These are phyloP conservation scores for Pituophis catenifer DNA, from an alignment of 2,113 vertebrate species.

Conservation along the genomic window DNA sequence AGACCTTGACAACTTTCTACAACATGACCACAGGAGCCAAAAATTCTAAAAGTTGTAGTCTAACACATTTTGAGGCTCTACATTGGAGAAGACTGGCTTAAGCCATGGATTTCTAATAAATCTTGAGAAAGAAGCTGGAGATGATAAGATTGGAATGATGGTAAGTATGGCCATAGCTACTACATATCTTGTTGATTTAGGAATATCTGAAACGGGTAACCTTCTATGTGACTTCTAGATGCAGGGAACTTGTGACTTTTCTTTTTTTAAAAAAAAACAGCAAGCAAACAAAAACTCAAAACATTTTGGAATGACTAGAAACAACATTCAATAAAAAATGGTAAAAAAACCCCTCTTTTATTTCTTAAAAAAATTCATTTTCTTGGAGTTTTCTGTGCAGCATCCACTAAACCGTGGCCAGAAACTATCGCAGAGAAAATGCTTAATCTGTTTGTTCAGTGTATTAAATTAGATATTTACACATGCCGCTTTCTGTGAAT, in stretches of 20 bases:
- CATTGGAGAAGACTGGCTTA: background rate
- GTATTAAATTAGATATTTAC: constrained; percentile 62
- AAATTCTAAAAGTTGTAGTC: background rate
- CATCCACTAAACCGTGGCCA: constrained; percentile 43
- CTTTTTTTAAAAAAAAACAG: background rate
- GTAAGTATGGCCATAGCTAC: background rate
- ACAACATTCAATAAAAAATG: background rate
- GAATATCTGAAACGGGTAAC: background rate
- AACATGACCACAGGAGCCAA: background rate
- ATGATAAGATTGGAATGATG: background rate
- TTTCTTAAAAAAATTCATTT: constrained; percentile 44
- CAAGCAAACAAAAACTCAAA: background rate
- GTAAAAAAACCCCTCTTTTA: constrained; percentile 4
- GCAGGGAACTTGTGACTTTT: background rate
- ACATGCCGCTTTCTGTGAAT: constrained; percentile 51
- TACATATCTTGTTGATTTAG: background rate
- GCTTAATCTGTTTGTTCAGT: constrained; percentile 61
- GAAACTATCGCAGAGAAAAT: constrained; percentile 37
- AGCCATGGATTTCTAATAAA: background rate
- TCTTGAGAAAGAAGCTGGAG: background rate
- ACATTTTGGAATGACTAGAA: background rate
- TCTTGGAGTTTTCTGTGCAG: constrained; percentile 43
- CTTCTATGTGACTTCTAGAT: too few relatives aligned
- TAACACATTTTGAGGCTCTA: background rate
- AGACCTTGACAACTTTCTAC: background rate